Conservation (phyloP, 2,888 invertebrate species). For the Chrysodeixis includens region DNA sequence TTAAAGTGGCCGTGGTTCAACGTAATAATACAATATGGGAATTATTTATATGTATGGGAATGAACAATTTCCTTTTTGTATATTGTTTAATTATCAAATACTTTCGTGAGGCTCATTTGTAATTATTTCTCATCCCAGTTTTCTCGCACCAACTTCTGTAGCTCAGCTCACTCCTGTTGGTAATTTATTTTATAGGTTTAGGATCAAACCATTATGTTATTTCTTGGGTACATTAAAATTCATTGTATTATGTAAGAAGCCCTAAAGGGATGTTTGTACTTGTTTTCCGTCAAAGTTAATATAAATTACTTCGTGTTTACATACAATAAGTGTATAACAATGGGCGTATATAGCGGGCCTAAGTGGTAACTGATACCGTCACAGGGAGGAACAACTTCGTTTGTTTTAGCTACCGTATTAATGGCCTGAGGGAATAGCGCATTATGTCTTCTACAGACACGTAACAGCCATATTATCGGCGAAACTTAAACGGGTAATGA, state of each 20-base stretch:
- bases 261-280: constrained; percentile 1
- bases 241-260: not conserved
- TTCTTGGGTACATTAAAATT: not conserved
- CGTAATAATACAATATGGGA: no score
- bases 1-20: not conserved
- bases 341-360: constrained; percentile 2
- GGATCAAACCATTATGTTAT: not conserved
- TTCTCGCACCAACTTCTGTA: no score
- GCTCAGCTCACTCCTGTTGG: no score
- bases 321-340: not conserved
- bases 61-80: no score
- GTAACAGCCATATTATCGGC: not conserved
- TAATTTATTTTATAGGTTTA: not conserved
- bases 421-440: constrained; percentile 17
- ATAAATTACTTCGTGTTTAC: not conserved
- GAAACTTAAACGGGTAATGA: not conserved
- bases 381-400: constrained; percentile 23
- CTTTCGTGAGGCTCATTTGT: no score
- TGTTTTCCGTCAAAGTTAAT: not conserved
- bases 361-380: constrained; percentile 45
- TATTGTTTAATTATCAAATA: no score
- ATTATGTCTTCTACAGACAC: constrained; percentile 6
- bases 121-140: no score
- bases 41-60: no score
- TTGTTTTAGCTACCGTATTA: constrained; percentile 20